Evolutionary conservation across 2,888 invertebrate genomes (phyloP).

Genomic region (Amblyteles armatorius): DNA sequence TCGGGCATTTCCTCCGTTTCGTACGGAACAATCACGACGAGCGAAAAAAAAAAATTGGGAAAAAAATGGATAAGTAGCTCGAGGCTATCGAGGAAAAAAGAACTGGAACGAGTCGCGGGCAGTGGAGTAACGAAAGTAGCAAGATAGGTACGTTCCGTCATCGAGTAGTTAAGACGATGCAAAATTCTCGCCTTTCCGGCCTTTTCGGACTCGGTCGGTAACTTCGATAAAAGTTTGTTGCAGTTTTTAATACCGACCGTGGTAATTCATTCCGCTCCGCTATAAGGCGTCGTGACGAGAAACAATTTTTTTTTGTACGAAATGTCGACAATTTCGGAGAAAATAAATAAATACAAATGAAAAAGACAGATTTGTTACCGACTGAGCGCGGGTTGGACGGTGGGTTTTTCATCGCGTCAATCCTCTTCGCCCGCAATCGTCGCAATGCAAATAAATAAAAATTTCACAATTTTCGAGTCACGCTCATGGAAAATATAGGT

Average conservation of each 20-base stretch:
- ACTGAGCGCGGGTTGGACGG: background rate
- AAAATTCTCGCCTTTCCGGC: background rate
- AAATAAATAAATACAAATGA: background rate
- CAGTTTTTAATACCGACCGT: no score
- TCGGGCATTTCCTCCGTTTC: slow-evolving; percentile 37
- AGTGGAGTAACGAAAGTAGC: background rate
- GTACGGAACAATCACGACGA: slow-evolving; percentile 8
- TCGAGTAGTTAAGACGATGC: no score
- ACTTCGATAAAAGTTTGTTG: no score
- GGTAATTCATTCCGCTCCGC: no score
- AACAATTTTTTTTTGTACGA: background rate
- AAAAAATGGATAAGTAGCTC: slow-evolving; percentile 39
- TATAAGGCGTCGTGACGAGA: no score
- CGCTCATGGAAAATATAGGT: no score
- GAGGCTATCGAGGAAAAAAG: slow-evolving; percentile 35
- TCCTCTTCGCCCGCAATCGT: no score
- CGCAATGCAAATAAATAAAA: background rate
- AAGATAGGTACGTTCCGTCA: background rate
- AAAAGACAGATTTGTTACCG: background rate
- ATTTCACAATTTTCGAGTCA: background rate
- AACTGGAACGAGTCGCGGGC: background rate
- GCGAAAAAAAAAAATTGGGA: slow-evolving; percentile 8
- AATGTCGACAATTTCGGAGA: background rate
- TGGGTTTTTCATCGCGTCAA: background rate
- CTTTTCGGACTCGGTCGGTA: no score